Base-by-base conservation (phyloP, 2,888 invertebrate species). In the Trachelus iudaicus region DNA sequence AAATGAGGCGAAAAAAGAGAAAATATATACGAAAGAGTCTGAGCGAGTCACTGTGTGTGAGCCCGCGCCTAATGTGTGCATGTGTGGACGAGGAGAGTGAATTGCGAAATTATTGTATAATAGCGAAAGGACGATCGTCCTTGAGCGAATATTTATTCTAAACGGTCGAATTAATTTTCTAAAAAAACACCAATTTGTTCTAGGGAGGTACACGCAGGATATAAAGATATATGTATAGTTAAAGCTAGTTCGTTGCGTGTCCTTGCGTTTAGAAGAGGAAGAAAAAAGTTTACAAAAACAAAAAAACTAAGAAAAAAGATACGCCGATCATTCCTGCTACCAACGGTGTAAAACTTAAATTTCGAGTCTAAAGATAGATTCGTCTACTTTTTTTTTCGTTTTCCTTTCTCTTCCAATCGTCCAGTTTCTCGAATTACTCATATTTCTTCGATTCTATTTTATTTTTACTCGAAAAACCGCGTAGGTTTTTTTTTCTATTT, bases 81-180 rank as follows among this genome's bases (percentile, higher is more conserved):
- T 40, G 40, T 15, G 15, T 15, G 40, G 15, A 40, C 15, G 40
- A 4, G 40, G 15, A 15, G 40, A 15, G 40, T 40, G 40, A 40
- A 40, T 40, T 15, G 40, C 40, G 40, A 40, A 40, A 40, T 40
- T 40, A 40, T 40, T 40, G 40, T 40, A 40, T 40, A 40, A 40
- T 40, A 15, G 40, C 40, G 40, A 40, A 1, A 40, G 15, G 40
- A 40, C 40, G 15, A 15, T 40, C 4, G 4, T 40, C 40, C 40
- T 40, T 15, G 40, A 40, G 73, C 73, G 34, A 69, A 37, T 77
- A 82, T 84, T 84, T 83, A 86, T 86, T 83, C 84, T 83, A 84
- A 85, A 81, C 81, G 79, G 81, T 84, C 82, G 83, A 86, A 83
- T 84, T 85, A 86, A 40, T 88, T 87, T 86, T 87, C 80, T 81